Evolutionary conservation across 2,113 vertebrate species (phyloP), one percentile per base, ranked within the genome.

Genomic region (Sciurus niger): DNA sequence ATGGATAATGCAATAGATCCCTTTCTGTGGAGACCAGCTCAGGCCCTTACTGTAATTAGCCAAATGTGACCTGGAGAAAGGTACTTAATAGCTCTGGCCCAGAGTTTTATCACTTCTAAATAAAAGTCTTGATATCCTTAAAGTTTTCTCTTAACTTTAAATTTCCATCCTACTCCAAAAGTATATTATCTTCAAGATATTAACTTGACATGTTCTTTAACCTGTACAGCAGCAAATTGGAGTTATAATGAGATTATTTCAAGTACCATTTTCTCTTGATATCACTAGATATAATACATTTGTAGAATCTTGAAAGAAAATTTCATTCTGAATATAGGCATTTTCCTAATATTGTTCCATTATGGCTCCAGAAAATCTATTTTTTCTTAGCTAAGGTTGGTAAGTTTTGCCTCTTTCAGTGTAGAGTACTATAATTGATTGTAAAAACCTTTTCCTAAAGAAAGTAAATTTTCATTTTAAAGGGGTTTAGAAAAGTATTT

Each of bases 51-150:
- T 63, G 17, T 2, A 7, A 72, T 63, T 63, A 80, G 77, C 2
- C 11, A 96, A 89, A 63, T 55, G 28, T 90, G 40, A 89, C 2
- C 17, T 13, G 25, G 17, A 58, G 20, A 53, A 63, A 67, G 1
- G 2, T 68, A 73, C 78, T 84, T 73, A 58, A 60, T 79, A 51
- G 30, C 6, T 84, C 30, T 53, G 28, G 55, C 20, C 0, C 8
- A 48, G 6, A 43, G 65, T 63, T 87, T 78, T 28, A 76, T 79
- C 24, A 51, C 82, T 95, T 89, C 48, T 90, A 85, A 92, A 89
- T 65, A 73, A 80, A 25, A 4, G 4, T 51, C 4, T 74, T 84
- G 34, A 80, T 84, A 53, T 25, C 11, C 20, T 63, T 48, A 63
- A 16, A 84, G 10, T 55, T 74, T 84, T 86, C 14, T 92, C 17